Evolutionary conservation across 1,140 invertebrate genomes (phyloP).

Genomic region (Ditylenchus dipsaci): DNA sequence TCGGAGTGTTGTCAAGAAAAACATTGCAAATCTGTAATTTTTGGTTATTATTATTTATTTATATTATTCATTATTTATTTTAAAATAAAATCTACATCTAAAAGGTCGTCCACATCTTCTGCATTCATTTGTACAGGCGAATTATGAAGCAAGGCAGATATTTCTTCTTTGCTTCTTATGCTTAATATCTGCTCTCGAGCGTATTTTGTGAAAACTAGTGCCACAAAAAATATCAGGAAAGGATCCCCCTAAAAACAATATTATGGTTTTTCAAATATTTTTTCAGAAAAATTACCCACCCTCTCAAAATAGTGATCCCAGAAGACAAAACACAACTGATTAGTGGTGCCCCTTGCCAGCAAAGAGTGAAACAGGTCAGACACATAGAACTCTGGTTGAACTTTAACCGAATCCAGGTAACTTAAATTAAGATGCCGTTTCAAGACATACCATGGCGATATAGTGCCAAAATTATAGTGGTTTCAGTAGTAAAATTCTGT

Average conservation of each 20-base stretch:
- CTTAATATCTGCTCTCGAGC: constrained; percentile 65
- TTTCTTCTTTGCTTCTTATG: constrained; percentile 32
- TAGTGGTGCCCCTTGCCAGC: constrained; percentile 78
- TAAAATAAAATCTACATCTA: constrained; percentile 63
- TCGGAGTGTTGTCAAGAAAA: constrained; percentile 82
- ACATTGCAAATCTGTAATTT: constrained; percentile 69
- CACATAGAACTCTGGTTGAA: constrained; percentile 85
- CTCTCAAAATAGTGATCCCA: constrained; percentile 98
- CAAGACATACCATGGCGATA: too few species aligned
- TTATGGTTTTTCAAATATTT: constrained; percentile 7
- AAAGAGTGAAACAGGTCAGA: constrained; percentile 82
- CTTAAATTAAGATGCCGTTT: too few species aligned
- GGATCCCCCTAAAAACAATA: constrained; percentile 69
- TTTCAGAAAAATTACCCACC: constrained; percentile 33
- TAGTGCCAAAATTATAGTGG: too few species aligned
- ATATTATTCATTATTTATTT: too few species aligned
- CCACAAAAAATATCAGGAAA: constrained; percentile 90
- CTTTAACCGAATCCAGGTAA: constrained; percentile 80
- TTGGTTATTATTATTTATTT: too few species aligned
- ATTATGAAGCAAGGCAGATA: constrained; percentile 31
- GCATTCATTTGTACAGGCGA: constrained; percentile 38
- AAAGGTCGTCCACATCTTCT: constrained; percentile 94
- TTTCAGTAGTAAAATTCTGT: too few species aligned
- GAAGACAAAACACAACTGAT: constrained; percentile 80
- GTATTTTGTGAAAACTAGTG: constrained; percentile 90